Conservation (phyloP, 2,113 vertebrate genomes). For the Cisticola juncidis region DNA sequence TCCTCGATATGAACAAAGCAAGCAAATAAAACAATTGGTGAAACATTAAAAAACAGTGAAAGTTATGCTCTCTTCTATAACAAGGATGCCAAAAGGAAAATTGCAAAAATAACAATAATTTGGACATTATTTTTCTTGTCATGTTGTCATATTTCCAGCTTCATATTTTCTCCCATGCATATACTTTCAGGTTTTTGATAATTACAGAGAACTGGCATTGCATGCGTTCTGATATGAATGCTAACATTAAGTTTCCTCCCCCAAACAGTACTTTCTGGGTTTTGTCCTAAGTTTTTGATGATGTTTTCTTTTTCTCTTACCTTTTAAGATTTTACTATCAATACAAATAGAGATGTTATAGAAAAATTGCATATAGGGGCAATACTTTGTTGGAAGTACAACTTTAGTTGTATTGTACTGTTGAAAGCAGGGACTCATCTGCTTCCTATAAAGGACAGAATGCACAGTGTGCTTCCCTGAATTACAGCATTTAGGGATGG, state of each 20-base stretch:
- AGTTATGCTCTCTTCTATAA: background rate
- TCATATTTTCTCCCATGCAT: background rate
- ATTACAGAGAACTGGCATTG: background rate
- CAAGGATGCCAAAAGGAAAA: background rate
- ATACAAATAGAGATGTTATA: background rate
- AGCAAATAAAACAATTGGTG: background rate
- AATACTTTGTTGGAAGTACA: too few species aligned
- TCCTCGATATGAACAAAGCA: background rate
- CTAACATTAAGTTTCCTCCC: slow-evolving; percentile 3
- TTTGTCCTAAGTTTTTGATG: background rate
- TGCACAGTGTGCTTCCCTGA: background rate
- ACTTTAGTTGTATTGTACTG: background rate
- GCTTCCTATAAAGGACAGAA: background rate
- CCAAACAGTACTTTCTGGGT: background rate
- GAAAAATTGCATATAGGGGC: background rate
- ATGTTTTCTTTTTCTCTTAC: background rate
- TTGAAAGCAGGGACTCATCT: background rate
- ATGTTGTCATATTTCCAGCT: background rate
- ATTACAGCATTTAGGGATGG: background rate
- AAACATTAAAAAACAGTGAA: background rate
- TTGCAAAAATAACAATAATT: background rate
- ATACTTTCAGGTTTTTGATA: background rate
- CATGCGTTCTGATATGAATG: background rate
- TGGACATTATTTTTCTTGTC: background rate
- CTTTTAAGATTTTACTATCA: background rate